Evolutionary conservation across 2,888 invertebrate species (phyloP).

Genomic region (Melanargia galathea): DNA sequence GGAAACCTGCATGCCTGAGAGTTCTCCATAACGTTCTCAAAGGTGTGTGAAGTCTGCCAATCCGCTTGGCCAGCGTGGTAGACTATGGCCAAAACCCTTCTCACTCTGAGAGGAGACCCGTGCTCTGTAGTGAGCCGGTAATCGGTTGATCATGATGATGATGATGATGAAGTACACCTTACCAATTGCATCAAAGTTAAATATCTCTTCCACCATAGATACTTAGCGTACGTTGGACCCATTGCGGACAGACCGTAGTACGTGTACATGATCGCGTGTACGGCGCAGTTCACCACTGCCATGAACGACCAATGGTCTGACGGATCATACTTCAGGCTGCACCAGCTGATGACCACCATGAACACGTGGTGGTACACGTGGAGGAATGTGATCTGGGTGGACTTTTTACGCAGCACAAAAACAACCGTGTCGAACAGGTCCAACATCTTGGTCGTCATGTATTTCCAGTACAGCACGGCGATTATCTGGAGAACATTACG

Average conservation of each 20-base stretch:
- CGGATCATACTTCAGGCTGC: constrained; percentile 86
- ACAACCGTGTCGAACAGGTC: constrained; percentile 89
- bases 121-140: too few relatives aligned
- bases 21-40: too few relatives aligned
- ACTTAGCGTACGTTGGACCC: constrained; percentile 85
- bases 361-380: constrained; percentile 92
- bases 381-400: constrained; percentile 89
- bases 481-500: constrained; percentile 45
- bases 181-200: constrained; percentile 89
- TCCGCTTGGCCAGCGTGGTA: too few relatives aligned
- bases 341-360: constrained; percentile 87
- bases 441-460: constrained; percentile 86
- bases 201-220: constrained; percentile 92
- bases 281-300: constrained; percentile 85
- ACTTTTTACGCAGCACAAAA: constrained; percentile 89
- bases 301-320: constrained; percentile 88
- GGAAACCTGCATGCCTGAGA: too few relatives aligned
- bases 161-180: constrained; percentile 50
- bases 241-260: constrained; percentile 87
- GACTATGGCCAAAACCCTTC: too few relatives aligned
- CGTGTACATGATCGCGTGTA: constrained; percentile 88
- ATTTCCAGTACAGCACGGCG: constrained; percentile 80
- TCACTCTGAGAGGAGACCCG: too few relatives aligned
- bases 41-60: too few relatives aligned
- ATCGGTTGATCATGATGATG: too few relatives aligned